Percentiles rank a stretch among this genome's conserved stretches.
These are phyloP conservation scores for Phthorimaea operculella DNA, from an alignment of 1,140 invertebrate species.

Conservation along the genomic window DNA sequence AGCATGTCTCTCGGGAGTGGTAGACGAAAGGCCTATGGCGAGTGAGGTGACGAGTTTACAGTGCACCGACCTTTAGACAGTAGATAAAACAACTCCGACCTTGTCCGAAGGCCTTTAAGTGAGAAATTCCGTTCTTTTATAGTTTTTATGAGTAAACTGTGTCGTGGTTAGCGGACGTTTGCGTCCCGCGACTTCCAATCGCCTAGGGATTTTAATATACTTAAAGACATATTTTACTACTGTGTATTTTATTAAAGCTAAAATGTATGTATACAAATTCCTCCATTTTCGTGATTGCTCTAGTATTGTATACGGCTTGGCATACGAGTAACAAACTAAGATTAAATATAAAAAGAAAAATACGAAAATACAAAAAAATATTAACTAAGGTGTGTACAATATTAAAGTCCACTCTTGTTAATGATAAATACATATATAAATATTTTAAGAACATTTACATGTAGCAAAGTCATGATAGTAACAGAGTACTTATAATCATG, in stretches of 20 bases:
- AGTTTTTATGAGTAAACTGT: background rate
- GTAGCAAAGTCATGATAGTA: conserved; percentile 43
- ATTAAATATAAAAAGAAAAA: conserved; percentile 43
- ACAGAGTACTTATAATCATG: conserved; percentile 52
- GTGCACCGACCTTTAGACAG: conserved; percentile 1
- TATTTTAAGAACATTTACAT: conserved; percentile 65
- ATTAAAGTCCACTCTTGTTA: conserved; percentile 47
- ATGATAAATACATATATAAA: conserved; percentile 47
- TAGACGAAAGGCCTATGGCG: conserved; percentile 3
- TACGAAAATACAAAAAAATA: conserved; percentile 42
- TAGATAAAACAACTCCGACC: conserved; percentile 27
- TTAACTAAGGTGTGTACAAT: conserved; percentile 58
- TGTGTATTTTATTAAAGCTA: conserved; percentile 1
- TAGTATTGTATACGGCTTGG: conserved; percentile 64
- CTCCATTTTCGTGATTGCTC: conserved; percentile 41
- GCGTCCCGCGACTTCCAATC: background rate
- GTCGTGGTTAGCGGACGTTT: too few relatives aligned
- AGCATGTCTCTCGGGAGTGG: conserved; percentile 48
- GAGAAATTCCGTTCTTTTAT: conserved; percentile 16
- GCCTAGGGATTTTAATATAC: background rate
- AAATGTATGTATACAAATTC: conserved; percentile 38
- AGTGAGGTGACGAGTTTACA: conserved; percentile 9
- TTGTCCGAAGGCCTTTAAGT: conserved; percentile 30
- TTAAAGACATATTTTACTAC: conserved; percentile 54
- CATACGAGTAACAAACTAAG: conserved; percentile 51